Percentiles rank a stretch among this genome's conserved stretches.
These are phyloP conservation scores for Dicranocentrus wangi DNA, from an alignment of 2,888 invertebrate species.

Conservation along the genomic window DNA sequence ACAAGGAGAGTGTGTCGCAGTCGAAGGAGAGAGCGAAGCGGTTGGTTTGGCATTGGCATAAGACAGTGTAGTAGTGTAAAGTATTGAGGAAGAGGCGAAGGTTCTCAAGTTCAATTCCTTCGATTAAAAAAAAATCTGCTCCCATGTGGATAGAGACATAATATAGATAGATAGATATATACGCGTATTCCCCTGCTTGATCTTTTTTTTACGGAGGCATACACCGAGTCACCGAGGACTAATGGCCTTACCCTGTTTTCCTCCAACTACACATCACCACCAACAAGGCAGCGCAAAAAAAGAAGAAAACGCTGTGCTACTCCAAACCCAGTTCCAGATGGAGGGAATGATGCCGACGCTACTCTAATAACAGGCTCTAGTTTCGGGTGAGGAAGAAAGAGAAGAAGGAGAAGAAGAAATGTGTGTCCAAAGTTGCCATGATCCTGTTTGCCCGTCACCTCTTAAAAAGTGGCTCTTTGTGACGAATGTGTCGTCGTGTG, in stretches of 20 bases:
- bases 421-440: too few relatives aligned
- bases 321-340: background rate
- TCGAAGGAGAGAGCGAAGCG: background rate
- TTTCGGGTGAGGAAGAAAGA: too few relatives aligned
- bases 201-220: background rate
- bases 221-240: conserved; percentile 20
- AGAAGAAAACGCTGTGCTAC: too few relatives aligned
- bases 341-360: too few relatives aligned
- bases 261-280: conserved; percentile 1
- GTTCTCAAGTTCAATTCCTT: conserved; percentile 63
- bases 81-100: conserved; percentile 23
- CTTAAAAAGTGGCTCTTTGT: background rate
- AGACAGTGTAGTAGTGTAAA: too few relatives aligned
- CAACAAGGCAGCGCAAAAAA: too few relatives aligned
- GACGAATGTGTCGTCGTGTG: too few relatives aligned
- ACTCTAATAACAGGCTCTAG: too few relatives aligned
- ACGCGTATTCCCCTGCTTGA: conserved; percentile 9
- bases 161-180: too few relatives aligned
- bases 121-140: conserved; percentile 53
- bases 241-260: conserved; percentile 60
- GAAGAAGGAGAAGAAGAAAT: too few relatives aligned
- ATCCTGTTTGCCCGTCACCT: background rate
- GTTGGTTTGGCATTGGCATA: too few relatives aligned
- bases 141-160: conserved; percentile 40
- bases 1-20: background rate